Percentiles rank a stretch among this genome's conserved stretches.
These are phyloP conservation scores for Lichenostomus cassidix DNA, from an alignment of 2,113 vertebrate genomes.

Conservation along the genomic window DNA sequence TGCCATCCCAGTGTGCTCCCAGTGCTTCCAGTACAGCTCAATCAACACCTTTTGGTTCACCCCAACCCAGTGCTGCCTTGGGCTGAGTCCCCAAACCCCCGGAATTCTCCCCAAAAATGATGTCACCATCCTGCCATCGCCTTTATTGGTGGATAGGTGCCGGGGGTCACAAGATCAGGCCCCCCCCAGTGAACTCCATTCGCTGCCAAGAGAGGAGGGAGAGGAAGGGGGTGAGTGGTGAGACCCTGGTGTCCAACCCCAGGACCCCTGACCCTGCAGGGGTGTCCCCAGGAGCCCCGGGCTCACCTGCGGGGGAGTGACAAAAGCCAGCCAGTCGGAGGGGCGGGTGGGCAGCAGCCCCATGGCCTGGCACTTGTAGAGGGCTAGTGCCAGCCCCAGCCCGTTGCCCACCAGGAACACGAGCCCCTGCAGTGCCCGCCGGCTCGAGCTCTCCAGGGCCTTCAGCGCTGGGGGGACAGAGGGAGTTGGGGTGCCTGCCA, in stretches of 20 bases:
- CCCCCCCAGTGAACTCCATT: conserved; percentile 93
- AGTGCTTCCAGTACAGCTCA: neutral
- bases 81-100: neutral
- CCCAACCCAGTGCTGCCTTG: accelerated
- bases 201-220: conserved; percentile 73
- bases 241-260: accelerated
- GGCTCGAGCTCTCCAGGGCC: conserved; percentile 93
- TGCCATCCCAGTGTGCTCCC: neutral
- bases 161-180: conserved; percentile 82
- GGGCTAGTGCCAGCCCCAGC: conserved; percentile 89
- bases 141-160: neutral
- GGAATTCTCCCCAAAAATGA: neutral
- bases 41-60: accelerated
- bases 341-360: conserved; percentile 94
- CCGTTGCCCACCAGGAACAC: conserved; percentile 95
- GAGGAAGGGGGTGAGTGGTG: neutral
- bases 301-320: conserved; percentile 86
- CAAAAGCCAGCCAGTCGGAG: conserved; percentile 95
- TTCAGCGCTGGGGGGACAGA: conserved; percentile 85
- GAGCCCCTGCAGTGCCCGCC: conserved; percentile 93
- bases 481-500: neutral
- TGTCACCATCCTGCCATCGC: neutral
- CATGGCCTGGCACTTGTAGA: conserved; percentile 99
- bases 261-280: accelerated
- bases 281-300: neutral